Evolutionary conservation across 2,888 invertebrate genomes (phyloP).

Genomic region (Patella depressa): DNA sequence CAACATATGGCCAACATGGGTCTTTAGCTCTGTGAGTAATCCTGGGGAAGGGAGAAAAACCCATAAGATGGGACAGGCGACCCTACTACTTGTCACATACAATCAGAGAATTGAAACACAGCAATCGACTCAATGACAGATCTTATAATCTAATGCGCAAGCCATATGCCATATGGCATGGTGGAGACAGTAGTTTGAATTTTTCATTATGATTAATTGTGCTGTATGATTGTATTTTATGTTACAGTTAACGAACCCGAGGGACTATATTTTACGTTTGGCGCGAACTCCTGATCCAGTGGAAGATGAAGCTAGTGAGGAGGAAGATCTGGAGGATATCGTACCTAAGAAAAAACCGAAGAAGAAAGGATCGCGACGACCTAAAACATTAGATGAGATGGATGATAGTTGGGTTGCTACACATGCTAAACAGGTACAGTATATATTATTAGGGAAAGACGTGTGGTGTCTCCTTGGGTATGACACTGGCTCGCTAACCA

Average conservation of each 20-base stretch:
- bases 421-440: slow-evolving; percentile 82
- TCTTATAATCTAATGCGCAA: no score
- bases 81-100: no score
- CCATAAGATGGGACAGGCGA: no score
- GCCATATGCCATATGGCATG: no score
- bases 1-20: not conserved
- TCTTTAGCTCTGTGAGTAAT: no score
- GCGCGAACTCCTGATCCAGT: slow-evolving; percentile 80
- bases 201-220: no score
- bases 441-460: not conserved
- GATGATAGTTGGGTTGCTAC: slow-evolving; percentile 82
- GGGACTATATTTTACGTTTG: slow-evolving; percentile 85
- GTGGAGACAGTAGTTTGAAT: no score
- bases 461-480: not conserved
- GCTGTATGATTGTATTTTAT: no score
- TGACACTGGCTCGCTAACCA: not conserved
- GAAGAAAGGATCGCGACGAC: slow-evolving; percentile 70
- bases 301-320: slow-evolving; percentile 64
- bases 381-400: slow-evolving; percentile 75
- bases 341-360: slow-evolving; percentile 60
- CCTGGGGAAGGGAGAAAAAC: no score
- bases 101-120: no score
- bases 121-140: no score
- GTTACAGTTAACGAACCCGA: slow-evolving; percentile 70
- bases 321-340: slow-evolving; percentile 35